Conservation (phyloP, 1,140 invertebrate species). For the Philaenus spumarius region DNA sequence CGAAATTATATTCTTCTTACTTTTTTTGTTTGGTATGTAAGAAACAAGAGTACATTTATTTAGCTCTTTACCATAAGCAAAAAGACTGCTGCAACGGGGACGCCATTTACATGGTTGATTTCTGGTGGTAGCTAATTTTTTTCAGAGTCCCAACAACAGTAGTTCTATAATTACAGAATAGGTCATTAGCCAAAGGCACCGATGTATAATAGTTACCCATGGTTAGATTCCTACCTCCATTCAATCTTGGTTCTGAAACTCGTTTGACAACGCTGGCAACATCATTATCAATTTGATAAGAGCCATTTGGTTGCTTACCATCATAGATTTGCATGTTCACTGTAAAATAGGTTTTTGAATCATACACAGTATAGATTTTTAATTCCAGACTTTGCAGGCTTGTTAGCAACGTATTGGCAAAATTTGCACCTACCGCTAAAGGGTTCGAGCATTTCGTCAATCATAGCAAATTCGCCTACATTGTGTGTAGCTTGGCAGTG, state of each 20-base stretch:
- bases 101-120: too few relatives aligned
- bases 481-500: background rate
- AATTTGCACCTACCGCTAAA: constrained; percentile 4
- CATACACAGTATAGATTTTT: constrained; percentile 3
- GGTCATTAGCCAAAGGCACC: background rate
- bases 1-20: too few relatives aligned
- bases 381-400: background rate
- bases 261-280: background rate
- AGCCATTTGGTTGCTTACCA: background rate
- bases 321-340: constrained; percentile 1
- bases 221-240: background rate
- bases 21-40: too few relatives aligned
- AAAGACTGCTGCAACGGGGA: too few relatives aligned
- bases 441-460: constrained; percentile 13
- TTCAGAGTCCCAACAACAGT: background rate
- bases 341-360: constrained; percentile 7
- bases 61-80: too few relatives aligned
- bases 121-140: background rate
- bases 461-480: constrained; percentile 1
- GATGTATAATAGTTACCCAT: background rate
- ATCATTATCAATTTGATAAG: background rate
- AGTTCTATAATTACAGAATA: background rate
- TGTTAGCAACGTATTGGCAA: constrained; percentile 3
- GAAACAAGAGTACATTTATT: too few relatives aligned
- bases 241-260: background rate